These are phyloP conservation scores for Microtus pennsylvanicus DNA, from an alignment of 2,113 vertebrate species.

Conservation along the genomic window DNA sequence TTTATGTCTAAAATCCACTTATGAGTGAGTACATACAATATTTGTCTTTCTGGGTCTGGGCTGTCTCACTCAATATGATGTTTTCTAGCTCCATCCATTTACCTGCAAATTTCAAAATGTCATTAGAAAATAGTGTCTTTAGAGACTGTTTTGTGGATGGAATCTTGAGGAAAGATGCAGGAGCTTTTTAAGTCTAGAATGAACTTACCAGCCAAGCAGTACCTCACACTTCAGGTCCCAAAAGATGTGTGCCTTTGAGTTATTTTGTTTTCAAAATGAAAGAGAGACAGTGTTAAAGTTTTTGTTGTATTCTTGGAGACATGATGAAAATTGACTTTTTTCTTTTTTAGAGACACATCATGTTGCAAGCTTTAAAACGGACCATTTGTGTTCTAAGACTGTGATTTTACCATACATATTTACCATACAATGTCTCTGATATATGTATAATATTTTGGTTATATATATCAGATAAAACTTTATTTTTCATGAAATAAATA, in stretches of 20 bases:
- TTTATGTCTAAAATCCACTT: too few species aligned
- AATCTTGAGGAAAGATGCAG: not conserved
- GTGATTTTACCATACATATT: slow-evolving; percentile 60
- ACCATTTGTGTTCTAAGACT: slow-evolving; percentile 47
- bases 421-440: slow-evolving; percentile 31
- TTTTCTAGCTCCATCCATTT: too few species aligned
- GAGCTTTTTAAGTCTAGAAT: not conserved
- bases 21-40: too few species aligned
- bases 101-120: too few species aligned
- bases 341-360: slow-evolving; percentile 14
- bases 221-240: slow-evolving; percentile 1
- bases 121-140: not conserved
- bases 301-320: slow-evolving; percentile 49
- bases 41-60: too few species aligned
- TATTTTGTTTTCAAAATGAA: slow-evolving; percentile 39
- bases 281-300: not conserved
- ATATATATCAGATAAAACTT: slow-evolving; percentile 53
- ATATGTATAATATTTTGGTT: slow-evolving; percentile 53
- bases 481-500: slow-evolving; percentile 70
- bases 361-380: slow-evolving; percentile 39
- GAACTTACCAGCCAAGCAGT: not conserved
- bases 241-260: slow-evolving; percentile 34
- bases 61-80: too few species aligned
- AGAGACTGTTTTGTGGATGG: not conserved
- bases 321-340: slow-evolving; percentile 8